Conservation (phyloP, 2,113 vertebrate genomes). For the Mionectes macconnelli region DNA sequence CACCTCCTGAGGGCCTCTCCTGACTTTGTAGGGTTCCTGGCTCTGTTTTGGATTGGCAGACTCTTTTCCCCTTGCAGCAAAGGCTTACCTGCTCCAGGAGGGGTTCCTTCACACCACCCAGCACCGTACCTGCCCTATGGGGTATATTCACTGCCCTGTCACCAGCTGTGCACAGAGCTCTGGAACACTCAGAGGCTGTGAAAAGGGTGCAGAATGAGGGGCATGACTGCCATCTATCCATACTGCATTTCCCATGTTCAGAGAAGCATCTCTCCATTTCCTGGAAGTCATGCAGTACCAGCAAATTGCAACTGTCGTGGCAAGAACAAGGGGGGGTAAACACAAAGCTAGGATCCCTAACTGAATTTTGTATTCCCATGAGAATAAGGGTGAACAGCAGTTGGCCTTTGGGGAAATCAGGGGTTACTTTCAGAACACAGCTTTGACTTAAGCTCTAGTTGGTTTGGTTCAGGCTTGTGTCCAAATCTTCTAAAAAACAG, state of each 20-base stretch:
- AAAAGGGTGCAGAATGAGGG: neutral
- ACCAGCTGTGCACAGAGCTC: neutral
- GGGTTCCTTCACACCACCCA: neutral
- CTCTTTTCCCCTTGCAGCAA: neutral
- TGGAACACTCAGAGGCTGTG: too few species aligned
- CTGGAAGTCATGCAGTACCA: neutral
- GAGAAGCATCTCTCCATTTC: neutral
- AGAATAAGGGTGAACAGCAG: neutral
- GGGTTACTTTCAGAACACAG: neutral
- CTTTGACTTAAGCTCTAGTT: neutral
- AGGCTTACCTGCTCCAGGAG: neutral
- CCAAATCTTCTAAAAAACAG: neutral
- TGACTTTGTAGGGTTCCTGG: neutral
- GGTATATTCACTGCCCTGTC: fast-evolving
- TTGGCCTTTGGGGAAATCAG: neutral
- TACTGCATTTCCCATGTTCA: neutral
- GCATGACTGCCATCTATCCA: too few species aligned
- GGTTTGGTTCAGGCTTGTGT: neutral
- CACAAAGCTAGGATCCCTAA: neutral
- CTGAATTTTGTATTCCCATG: neutral
- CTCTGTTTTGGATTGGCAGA: neutral
- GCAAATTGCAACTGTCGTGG: neutral
- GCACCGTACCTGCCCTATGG: neutral
- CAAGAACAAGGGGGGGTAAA: neutral
- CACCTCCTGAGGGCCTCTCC: neutral